Conservation (phyloP, 2,797 vertebrate species). For the Sebastes minor region DNA sequence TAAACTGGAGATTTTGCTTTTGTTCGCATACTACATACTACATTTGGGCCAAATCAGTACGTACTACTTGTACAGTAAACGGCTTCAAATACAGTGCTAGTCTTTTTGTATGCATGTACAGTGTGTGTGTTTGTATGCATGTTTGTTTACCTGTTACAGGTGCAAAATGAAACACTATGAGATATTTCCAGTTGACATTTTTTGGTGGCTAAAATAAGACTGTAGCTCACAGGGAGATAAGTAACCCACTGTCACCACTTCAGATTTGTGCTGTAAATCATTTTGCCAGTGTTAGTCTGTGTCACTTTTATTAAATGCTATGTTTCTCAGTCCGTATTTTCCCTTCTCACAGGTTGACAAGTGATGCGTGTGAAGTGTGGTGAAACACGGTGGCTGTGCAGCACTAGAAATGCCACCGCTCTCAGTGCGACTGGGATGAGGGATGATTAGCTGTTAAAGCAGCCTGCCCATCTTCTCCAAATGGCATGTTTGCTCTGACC, state of each 20-base stretch:
- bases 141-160: not conserved
- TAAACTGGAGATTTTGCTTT: too few species aligned
- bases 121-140: not conserved
- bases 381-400: not conserved
- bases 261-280: not conserved
- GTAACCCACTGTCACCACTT: not conserved
- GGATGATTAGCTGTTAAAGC: conserved; percentile 19
- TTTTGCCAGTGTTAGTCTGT: not conserved
- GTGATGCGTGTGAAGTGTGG: not conserved
- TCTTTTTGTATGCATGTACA: not conserved
- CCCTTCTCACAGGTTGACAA: not conserved
- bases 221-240: not conserved
- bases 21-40: too few species aligned
- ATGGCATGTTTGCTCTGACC: conserved; percentile 5
- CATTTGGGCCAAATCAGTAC: too few species aligned
- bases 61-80: too few species aligned
- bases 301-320: not conserved
- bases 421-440: not conserved
- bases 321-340: not conserved
- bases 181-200: not conserved
- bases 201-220: not conserved
- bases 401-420: not conserved
- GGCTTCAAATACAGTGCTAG: too few species aligned
- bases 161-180: not conserved
- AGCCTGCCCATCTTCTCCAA: not conserved